Conservation (phyloP, 1,140 invertebrate genomes). For the Temnothorax curvispinosus region DNA sequence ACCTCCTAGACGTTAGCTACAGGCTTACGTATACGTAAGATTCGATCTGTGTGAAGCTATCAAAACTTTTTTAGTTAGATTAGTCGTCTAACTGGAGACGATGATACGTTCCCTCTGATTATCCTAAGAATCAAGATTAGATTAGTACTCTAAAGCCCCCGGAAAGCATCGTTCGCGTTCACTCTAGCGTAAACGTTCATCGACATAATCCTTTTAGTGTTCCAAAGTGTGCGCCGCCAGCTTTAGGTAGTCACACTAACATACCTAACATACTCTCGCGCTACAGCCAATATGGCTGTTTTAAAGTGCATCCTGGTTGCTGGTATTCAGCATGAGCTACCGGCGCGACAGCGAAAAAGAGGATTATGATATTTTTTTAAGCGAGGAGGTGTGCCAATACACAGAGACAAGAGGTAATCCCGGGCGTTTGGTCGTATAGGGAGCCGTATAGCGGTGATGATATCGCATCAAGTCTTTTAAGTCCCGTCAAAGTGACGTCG, state of each 20-base stretch:
- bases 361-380: not conserved
- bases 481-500: not conserved
- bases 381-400: not conserved
- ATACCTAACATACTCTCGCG: not conserved
- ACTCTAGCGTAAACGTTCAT: constrained; percentile 1
- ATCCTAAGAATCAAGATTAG: constrained; percentile 38
- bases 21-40: constrained; percentile 1
- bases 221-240: not conserved
- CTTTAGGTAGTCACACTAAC: constrained; percentile 10
- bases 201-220: constrained; percentile 25
- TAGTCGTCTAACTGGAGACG: constrained; percentile 22
- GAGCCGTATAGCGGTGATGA: not conserved
- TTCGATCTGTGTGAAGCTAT: constrained; percentile 3
- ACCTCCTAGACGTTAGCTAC: not conserved
- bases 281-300: constrained; percentile 14
- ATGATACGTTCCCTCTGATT: constrained; percentile 10
- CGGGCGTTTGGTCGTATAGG: not conserved
- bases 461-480: constrained; percentile 28
- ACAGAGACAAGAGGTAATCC: constrained; percentile 42
- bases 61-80: constrained; percentile 30
- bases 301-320: not conserved
- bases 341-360: not conserved
- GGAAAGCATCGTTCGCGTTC: constrained; percentile 41
- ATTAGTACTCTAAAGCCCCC: constrained; percentile 33
- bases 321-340: not conserved